Evolutionary conservation across 2,797 vertebrate species (phyloP).

Genomic region (Etheostoma perlongum): DNA sequence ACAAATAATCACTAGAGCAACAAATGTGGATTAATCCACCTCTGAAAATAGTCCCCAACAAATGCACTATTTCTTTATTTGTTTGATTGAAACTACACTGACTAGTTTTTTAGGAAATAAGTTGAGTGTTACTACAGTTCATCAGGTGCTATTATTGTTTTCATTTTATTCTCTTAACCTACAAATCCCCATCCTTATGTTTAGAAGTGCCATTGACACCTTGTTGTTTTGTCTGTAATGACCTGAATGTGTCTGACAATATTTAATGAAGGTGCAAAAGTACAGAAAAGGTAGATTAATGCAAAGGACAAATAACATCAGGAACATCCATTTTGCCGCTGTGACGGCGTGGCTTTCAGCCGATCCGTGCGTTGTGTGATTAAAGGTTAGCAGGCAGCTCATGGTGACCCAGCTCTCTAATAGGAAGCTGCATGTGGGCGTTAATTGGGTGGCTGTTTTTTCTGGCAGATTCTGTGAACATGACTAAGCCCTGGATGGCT

Average conservation of each 20-base stretch:
- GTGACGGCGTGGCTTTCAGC: background rate
- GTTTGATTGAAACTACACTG: no score
- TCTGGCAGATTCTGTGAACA: constrained; percentile 13
- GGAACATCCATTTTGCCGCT: background rate
- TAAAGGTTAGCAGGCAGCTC: constrained; percentile 28
- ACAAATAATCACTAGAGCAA: background rate
- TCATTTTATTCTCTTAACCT: background rate
- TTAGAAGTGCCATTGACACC: background rate
- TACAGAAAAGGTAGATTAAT: background rate
- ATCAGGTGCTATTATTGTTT: background rate
- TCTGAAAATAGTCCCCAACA: background rate
- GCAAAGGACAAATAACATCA: background rate
- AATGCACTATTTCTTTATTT: background rate
- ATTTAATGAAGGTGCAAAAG: background rate
- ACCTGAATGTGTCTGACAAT: background rate
- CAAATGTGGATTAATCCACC: background rate
- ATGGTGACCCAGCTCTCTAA: constrained; percentile 22
- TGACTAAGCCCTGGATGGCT: constrained; percentile 33
- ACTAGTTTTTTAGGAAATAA: no score
- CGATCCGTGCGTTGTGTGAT: background rate
- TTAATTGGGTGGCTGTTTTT: constrained; percentile 25
- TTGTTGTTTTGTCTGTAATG: background rate
- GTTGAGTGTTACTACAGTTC: background rate
- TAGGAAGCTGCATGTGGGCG: constrained; percentile 26
- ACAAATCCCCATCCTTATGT: background rate